phyloP scores from a whole-genome alignment of 2,797 vertebrate genomes.

The Synaphobranchus kaupii region DNA sequence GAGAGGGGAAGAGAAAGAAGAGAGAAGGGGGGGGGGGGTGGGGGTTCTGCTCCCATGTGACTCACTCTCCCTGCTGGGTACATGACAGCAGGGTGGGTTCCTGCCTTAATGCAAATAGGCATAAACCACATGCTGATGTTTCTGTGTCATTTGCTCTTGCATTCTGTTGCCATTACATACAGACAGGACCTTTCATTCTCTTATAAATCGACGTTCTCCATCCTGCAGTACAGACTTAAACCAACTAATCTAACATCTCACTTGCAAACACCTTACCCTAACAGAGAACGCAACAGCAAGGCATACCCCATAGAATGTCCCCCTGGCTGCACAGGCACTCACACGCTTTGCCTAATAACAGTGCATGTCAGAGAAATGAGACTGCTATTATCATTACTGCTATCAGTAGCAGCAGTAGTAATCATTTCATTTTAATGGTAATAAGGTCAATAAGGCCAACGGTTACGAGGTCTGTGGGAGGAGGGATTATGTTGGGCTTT shows the following conservation, averaged over 20 bases:
- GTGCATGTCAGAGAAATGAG: background rate
- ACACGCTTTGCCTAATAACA: background rate
- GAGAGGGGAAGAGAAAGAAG: background rate
- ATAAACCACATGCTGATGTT: background rate
- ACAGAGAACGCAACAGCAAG: background rate
- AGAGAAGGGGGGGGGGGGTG: background rate
- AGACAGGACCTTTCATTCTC: background rate
- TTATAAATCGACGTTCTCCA: background rate
- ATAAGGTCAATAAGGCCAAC: background rate
- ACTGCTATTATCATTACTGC: background rate
- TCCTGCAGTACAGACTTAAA: background rate
- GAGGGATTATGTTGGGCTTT: background rate
- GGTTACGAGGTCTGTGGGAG: background rate
- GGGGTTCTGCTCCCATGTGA: background rate
- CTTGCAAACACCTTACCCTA: background rate
- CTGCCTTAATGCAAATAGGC: background rate
- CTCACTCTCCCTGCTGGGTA: background rate
- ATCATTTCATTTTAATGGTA: background rate
- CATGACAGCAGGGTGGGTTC: background rate
- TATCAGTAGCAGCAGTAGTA: background rate
- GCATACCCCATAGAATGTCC: background rate
- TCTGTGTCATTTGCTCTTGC: background rate
- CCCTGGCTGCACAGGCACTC: background rate
- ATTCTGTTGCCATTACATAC: background rate
- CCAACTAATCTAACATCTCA: background rate